Evolutionary conservation across 1,140 invertebrate genomes (phyloP), one percentile per base, ranked within the genome.

Genomic region (Araneus ventricosus): DNA sequence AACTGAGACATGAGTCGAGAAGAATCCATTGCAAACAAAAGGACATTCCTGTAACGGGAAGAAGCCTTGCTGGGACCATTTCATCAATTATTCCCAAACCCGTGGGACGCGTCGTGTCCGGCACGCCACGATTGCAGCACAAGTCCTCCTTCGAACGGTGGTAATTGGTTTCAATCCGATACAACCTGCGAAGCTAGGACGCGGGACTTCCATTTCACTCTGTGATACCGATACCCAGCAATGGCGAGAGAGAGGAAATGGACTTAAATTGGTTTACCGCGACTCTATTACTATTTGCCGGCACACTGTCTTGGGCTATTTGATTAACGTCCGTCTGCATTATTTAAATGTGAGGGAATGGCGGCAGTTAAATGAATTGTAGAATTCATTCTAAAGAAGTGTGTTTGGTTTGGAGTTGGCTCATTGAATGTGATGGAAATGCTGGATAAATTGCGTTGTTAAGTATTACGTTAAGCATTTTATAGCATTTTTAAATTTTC

Each of bases 151-250:
- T 10, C 52, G 24, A 17, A 39, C 39, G n/a, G 88, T 79, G 89
- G 89, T 91, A 91, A 91, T 91, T 91, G 89, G 89, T 84, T 82
- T 63, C 89, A 91, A 91, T 91, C 79, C 30, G 80, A 80, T 63
- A 39, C 89, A 61, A 84, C 87, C 87, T 88, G 63, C 17, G 85
- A 88, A 88, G 87, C 41, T 88, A 75, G 57, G 27, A 75, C 5
- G 79, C 57, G 67, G 61, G 22, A 41, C 52, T 75, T 84, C 89
- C 89, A 30, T 82, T 91, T 91, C 61, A 67, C 61, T 67, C 61
- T 10, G 27, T 24, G 52, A 3, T 45, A 88, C 63, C 14, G 63
- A 52, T 45, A 88, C 24, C 17, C 61, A 14, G 6, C n/a, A 3
- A 63, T 63, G 61, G 61, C 4, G 41, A 14, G 10, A 17, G 1